These are phyloP conservation scores for Trachythela sp. DNA, from an alignment of 64 coral and sea anemone genomes.

Conservation along the genomic window DNA sequence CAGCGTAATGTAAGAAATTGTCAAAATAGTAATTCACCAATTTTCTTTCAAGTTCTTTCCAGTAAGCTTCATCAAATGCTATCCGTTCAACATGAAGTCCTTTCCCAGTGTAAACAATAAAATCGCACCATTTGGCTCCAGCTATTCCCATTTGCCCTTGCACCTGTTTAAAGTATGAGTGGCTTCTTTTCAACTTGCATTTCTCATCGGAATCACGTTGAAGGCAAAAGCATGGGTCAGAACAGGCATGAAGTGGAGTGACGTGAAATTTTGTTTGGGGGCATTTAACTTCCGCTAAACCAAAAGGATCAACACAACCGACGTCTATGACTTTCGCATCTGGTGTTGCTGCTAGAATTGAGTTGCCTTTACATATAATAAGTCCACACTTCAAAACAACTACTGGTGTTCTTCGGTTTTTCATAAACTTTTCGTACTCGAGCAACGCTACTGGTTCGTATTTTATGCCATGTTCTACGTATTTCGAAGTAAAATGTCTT, in stretches of 20 bases:
- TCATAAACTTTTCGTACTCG: constrained; percentile 43
- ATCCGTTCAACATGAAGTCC: no score
- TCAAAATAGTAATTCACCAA: no score
- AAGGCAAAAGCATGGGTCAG: constrained; percentile 11
- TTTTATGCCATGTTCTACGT: constrained; percentile 20
- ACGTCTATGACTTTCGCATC: constrained; percentile 53
- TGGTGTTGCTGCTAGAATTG: constrained; percentile 35
- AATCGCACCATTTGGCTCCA: no score
- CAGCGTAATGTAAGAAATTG: no score
- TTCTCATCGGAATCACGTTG: not conserved
- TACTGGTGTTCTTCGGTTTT: constrained; percentile 24
- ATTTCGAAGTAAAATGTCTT: constrained; percentile 10
- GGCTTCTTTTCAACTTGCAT: not conserved
- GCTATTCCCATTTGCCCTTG: no score
- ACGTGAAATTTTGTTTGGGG: constrained; percentile 11
- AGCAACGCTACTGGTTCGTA: constrained; percentile 13
- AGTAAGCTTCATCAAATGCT: no score
- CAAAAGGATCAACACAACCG: constrained; percentile 31
- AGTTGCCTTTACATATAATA: constrained; percentile 22
- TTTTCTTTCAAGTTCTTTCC: no score
- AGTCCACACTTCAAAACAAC: constrained; percentile 39
- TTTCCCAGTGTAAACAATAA: no score
- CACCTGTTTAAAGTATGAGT: not conserved
- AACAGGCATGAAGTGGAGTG: constrained; percentile 10
- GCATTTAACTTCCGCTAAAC: constrained; percentile 39